A percentile compares a stretch with the other conserved stretches of the same genome.
phyloP scores from a whole-genome alignment of 1,140 invertebrate genomes.

The Helicoverpa armigera region DNA sequence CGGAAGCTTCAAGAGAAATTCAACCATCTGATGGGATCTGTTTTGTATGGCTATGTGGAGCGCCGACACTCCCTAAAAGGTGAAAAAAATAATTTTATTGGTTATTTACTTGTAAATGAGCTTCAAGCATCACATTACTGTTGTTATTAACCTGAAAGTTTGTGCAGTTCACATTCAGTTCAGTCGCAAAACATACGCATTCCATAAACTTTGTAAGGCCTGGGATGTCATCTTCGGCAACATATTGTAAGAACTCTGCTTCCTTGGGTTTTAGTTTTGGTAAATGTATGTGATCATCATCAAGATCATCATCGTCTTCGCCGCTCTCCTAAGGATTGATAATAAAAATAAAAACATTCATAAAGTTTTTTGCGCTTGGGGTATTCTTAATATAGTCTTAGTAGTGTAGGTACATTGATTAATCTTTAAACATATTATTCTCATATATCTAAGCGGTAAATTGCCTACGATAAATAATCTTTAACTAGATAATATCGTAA shows the following conservation, averaged over 20 bases:
- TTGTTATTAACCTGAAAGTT: slow-evolving; percentile 83
- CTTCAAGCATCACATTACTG: slow-evolving; percentile 1
- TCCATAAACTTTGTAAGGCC: slow-evolving; percentile 77
- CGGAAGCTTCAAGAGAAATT: slow-evolving; percentile 83
- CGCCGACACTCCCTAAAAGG: slow-evolving; percentile 84
- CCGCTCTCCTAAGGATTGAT: not conserved
- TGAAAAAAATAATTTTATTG: slow-evolving; percentile 12
- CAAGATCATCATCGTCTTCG: not conserved
- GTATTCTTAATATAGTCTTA: no score
- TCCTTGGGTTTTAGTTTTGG: slow-evolving; percentile 82
- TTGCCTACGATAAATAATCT: no score
- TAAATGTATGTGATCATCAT: slow-evolving; percentile 55
- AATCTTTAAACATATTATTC: no score
- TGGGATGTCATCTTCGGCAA: slow-evolving; percentile 72
- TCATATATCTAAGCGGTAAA: no score
- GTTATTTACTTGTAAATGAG: not conserved
- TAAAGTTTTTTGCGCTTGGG: no score
- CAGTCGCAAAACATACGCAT: slow-evolving; percentile 58
- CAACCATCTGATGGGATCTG: slow-evolving; percentile 85
- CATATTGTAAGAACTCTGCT: slow-evolving; percentile 85
- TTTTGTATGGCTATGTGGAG: slow-evolving; percentile 87
- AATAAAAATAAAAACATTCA: not conserved
- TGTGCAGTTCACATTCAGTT: slow-evolving; percentile 85
- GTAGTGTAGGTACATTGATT: no score
- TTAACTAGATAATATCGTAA: no score